Percentiles rank a stretch among this genome's conserved stretches.
phyloP scores from a whole-genome alignment of 2,888 invertebrate species.

The Leptothorax acervorum region DNA sequence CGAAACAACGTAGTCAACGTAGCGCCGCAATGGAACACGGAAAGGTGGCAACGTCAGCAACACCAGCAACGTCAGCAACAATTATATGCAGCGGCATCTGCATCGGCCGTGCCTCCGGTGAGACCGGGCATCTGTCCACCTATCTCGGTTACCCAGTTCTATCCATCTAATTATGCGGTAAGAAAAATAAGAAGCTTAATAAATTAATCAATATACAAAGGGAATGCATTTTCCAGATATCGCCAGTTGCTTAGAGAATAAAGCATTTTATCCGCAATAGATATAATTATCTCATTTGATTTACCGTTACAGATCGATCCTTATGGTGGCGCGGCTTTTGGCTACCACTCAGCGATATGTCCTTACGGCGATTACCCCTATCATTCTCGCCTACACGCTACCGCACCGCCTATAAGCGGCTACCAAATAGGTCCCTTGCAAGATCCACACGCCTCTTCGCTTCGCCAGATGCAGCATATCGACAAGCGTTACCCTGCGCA shows the following conservation, averaged over 20 bases:
- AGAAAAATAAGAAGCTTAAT: constrained; percentile 46
- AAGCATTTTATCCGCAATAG: not conserved
- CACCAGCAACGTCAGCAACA: constrained; percentile 66
- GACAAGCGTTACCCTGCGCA: constrained; percentile 62
- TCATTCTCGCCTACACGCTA: constrained; percentile 65
- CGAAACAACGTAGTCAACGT: constrained; percentile 65
- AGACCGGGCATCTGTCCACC: constrained; percentile 71
- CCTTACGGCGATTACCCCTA: constrained; percentile 66
- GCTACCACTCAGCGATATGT: constrained; percentile 65
- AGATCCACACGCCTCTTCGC: constrained; percentile 44
- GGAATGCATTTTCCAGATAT: not conserved
- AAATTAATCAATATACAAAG: not conserved
- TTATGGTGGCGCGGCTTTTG: constrained; percentile 54
- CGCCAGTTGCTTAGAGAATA: not conserved
- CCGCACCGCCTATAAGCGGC: constrained; percentile 48
- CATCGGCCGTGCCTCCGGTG: constrained; percentile 57
- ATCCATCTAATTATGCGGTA: constrained; percentile 76
- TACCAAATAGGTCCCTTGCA: constrained; percentile 65
- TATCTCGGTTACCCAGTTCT: constrained; percentile 72
- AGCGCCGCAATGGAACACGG: constrained; percentile 68
- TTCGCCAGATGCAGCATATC: constrained; percentile 62
- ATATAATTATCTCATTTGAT: not conserved
- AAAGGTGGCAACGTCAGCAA: constrained; percentile 68
- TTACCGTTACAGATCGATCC: constrained; percentile 66
- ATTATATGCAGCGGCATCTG: constrained; percentile 56